Evolutionary conservation across 2,888 invertebrate species (phyloP).

Genomic region (Cepaea hortensis): DNA sequence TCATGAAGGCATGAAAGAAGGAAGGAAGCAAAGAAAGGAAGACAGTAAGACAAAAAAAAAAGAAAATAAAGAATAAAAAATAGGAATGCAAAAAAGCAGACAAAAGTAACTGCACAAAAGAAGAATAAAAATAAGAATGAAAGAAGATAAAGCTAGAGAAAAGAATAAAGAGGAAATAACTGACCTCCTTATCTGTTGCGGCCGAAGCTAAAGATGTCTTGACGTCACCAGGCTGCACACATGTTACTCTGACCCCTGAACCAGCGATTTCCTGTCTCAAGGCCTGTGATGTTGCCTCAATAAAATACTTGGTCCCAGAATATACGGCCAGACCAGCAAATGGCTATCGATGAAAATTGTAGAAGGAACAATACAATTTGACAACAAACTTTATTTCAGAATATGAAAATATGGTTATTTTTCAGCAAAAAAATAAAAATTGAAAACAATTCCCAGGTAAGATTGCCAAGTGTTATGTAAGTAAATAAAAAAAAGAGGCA

Average conservation of each 20-base stretch:
- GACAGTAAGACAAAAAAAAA: too few relatives aligned
- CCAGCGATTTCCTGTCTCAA: constrained; percentile 74
- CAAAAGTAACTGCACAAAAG: too few relatives aligned
- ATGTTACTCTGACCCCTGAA: constrained; percentile 74
- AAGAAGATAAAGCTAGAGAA: too few relatives aligned
- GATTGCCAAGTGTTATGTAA: too few relatives aligned
- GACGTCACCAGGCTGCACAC: constrained; percentile 77
- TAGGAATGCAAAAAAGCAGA: too few relatives aligned
- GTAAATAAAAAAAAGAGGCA: too few relatives aligned
- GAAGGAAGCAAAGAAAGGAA: too few relatives aligned
- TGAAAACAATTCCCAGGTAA: too few relatives aligned
- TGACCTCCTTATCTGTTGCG: constrained; percentile 75
- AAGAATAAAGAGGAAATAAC: background rate
- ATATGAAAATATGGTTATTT: background rate
- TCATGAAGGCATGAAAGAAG: too few relatives aligned
- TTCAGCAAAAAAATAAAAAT: too few relatives aligned
- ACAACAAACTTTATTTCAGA: background rate
- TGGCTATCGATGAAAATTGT: constrained; percentile 60
- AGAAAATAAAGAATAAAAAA: too few relatives aligned
- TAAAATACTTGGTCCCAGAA: constrained; percentile 77
- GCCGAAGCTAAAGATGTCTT: constrained; percentile 72
- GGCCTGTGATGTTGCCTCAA: constrained; percentile 76
- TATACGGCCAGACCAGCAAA: constrained; percentile 77
- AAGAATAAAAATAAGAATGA: too few relatives aligned
- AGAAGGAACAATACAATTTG: background rate